Conservation (phyloP, 2,888 invertebrate genomes). For the Cryptocheilus praepositus region DNA sequence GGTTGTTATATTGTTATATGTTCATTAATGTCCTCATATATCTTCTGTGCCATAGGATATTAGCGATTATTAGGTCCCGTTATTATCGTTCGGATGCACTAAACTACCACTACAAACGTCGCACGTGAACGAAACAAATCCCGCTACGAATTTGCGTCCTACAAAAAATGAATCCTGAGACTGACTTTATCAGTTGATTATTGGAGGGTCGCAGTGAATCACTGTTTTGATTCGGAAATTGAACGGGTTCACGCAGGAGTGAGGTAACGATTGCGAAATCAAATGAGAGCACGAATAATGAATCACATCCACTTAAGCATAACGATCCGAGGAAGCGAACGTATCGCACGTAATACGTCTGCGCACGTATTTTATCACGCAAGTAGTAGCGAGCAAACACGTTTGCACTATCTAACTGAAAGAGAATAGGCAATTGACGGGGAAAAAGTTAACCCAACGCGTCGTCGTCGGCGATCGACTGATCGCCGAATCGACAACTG, state of each 20-base stretch:
- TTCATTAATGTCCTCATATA: too few species aligned
- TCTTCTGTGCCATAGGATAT: too few species aligned
- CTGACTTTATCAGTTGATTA: too few species aligned
- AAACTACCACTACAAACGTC: too few species aligned
- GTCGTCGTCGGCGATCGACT: slow-evolving; percentile 42
- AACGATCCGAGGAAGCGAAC: slow-evolving; percentile 5
- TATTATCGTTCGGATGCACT: too few species aligned
- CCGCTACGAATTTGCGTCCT: too few species aligned
- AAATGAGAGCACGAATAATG: slow-evolving; percentile 5
- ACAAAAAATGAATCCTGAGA: too few species aligned
- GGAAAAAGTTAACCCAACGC: slow-evolving; percentile 14
- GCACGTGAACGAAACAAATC: too few species aligned
- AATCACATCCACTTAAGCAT: slow-evolving; percentile 15
- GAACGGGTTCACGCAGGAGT: neutral
- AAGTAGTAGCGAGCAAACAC: neutral
- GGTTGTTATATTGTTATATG: too few species aligned
- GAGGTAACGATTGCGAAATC: neutral
- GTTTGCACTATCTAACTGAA: too few species aligned
- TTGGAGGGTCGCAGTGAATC: too few species aligned
- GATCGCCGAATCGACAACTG: slow-evolving; percentile 49
- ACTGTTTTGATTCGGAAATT: slow-evolving; percentile 1
- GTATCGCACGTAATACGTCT: slow-evolving; percentile 17
- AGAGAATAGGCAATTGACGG: neutral
- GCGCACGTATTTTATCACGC: neutral
- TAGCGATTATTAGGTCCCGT: too few species aligned